A percentile compares a stretch with the other conserved stretches of the same genome.
Conservation (phyloP, 2,888 invertebrate species). For the Allolobophora icterica region DNA sequence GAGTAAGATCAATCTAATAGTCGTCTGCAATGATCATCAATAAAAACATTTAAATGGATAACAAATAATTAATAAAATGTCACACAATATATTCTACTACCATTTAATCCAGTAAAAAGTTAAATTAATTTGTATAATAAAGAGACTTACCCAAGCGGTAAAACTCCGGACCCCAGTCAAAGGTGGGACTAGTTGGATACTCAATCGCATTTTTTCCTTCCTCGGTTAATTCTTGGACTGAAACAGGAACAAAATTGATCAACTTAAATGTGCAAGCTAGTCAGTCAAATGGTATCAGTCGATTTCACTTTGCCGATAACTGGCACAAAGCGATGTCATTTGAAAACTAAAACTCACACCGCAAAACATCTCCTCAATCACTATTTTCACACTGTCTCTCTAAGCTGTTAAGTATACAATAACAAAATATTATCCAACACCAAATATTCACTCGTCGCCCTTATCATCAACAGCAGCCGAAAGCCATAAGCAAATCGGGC, state of each 20-base stretch:
- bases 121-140: neutral
- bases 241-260: slow-evolving; percentile 26
- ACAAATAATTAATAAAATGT: neutral
- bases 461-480: neutral
- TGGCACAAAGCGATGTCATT: too few species aligned
- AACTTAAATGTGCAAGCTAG: neutral
- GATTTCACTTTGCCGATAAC: neutral
- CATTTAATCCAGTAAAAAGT: neutral
- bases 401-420: neutral
- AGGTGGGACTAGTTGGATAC: slow-evolving; percentile 89
- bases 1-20: neutral
- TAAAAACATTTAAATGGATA: neutral
- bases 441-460: neutral
- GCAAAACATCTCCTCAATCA: neutral
- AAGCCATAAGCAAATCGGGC: neutral
- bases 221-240: slow-evolving; percentile 88
- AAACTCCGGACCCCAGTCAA: slow-evolving; percentile 89
- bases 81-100: neutral
- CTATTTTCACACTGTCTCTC: neutral
- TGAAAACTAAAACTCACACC: too few species aligned
- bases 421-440: neutral
- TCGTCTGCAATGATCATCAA: neutral
- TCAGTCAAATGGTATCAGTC: neutral
- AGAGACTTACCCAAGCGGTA: slow-evolving; percentile 81
- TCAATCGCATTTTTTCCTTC: slow-evolving; percentile 96